phyloP scores from a whole-genome alignment of 2,113 vertebrate genomes.

The Macrotis lagotis region DNA sequence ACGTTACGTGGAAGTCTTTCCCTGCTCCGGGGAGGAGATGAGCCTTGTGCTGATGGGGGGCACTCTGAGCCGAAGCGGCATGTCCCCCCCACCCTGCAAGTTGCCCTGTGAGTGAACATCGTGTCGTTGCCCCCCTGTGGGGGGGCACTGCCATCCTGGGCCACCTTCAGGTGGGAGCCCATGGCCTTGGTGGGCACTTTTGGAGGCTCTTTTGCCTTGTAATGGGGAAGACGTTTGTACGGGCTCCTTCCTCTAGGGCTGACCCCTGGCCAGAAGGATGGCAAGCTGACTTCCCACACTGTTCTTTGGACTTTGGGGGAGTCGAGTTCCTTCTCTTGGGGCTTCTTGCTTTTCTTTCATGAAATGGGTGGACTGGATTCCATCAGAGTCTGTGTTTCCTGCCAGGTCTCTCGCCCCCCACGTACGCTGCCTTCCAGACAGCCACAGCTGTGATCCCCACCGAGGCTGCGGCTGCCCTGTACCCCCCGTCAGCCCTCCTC shows the following conservation, averaged over 20 bases:
- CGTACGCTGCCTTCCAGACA: conserved; percentile 93
- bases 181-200: too few species aligned
- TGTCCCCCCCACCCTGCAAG: conserved; percentile 98
- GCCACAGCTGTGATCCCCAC: conserved; percentile 88
- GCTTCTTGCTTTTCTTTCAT: too few species aligned
- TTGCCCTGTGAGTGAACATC: conserved; percentile 91
- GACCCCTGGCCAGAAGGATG: too few species aligned
- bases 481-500: conserved; percentile 91
- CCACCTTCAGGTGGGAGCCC: too few species aligned
- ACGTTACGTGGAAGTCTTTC: conserved; percentile 97
- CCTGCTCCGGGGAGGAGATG: conserved; percentile 99
- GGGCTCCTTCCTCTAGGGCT: too few species aligned
- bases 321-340: too few species aligned
- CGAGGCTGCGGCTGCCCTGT: conserved; percentile 90
- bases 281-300: too few species aligned
- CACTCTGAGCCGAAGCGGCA: conserved; percentile 96
- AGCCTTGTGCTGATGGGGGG: conserved; percentile 99
- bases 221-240: too few species aligned
- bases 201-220: too few species aligned
- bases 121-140: not conserved
- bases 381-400: conserved; percentile 22
- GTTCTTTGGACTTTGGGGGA: too few species aligned
- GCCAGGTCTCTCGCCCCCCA: conserved; percentile 94
- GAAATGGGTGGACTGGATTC: not conserved
- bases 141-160: too few species aligned